Conservation (phyloP, 1,140 invertebrate genomes). For the Melitaea cinxia region DNA sequence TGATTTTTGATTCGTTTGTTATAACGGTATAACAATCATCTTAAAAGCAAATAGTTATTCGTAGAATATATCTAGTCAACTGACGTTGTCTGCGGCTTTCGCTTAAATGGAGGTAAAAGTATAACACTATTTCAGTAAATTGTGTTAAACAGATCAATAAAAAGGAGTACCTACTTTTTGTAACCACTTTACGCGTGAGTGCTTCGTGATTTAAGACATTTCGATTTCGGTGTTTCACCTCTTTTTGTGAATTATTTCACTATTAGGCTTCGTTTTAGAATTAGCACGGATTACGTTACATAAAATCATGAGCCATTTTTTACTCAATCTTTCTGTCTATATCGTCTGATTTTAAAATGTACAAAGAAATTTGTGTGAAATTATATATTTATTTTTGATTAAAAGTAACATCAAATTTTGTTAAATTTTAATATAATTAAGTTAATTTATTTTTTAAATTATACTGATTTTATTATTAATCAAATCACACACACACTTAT, state of each 20-base stretch:
- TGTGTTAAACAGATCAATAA: constrained; percentile 65
- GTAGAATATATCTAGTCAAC: not conserved
- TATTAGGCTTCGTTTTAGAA: constrained; percentile 17
- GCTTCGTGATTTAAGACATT: constrained; percentile 62
- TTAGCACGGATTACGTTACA: constrained; percentile 1
- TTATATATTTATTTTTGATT: too few relatives aligned
- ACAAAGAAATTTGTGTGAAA: too few relatives aligned
- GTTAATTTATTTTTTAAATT: too few relatives aligned
- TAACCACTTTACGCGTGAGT: constrained; percentile 73
- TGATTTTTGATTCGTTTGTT: not conserved
- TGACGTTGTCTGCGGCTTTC: constrained; percentile 45
- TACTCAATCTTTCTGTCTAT: too few relatives aligned
- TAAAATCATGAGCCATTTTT: not conserved
- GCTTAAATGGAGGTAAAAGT: constrained; percentile 68
- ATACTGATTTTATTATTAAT: too few relatives aligned
- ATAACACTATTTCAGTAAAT: constrained; percentile 57
- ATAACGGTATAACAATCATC: constrained; percentile 25
- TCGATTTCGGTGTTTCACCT: constrained; percentile 42
- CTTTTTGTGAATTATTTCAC: constrained; percentile 34
- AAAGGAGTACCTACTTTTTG: constrained; percentile 57
- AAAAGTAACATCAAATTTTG: too few relatives aligned
- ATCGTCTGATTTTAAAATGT: too few relatives aligned
- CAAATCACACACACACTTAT: too few relatives aligned
- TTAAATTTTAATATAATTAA: too few relatives aligned
- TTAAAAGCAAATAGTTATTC: constrained; percentile 44